Base-by-base conservation (phyloP, 1,140 invertebrate genomes). In the Zophobas morio region DNA sequence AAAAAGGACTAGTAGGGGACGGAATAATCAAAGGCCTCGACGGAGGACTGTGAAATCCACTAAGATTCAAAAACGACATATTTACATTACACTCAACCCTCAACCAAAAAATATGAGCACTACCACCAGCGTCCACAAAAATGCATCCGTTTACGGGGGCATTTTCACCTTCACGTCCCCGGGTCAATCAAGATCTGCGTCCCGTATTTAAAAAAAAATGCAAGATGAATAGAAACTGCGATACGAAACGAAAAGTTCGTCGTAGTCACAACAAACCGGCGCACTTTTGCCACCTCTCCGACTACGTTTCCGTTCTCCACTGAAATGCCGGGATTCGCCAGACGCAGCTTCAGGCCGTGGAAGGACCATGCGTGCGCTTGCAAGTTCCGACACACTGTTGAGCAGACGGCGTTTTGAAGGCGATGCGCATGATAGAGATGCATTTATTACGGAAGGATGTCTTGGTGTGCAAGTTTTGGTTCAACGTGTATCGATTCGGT, bases 1-100 rank as follows among this genome's bases (percentile, higher is more conserved):
- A 80, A 75, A 81, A 81, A 4, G 81, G 81, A 75, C 79, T 80
- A 8, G 72, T 81, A 53, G 81, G 77, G 37, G 81, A 80, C n/a
- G 81, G 81, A 56, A 77, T 54, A 56, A 79, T 79, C 35, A 81
- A 78, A 20, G 81, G 77, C 53, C 79, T 77, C 47, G 77, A 66
- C 4, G 79, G 79, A 8, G 81, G 77, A 42, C 81, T 81, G 34
- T 78, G 74, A 70, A 77, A 47, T 71, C 79, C 81, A 46, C 71
- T 76, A 37, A 73, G 70, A 72, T 80, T 81, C 71, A 80, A 81
- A 47, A 79, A 63, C 34, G 79, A 79, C 63, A 75, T 75, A 1
- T 47, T 72, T 40, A 1, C 63, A 63, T 35, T 20, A 75, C 74
- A 33, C 8, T 46, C 1, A 72, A 42, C 5, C 33, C 20, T 36